These are phyloP conservation scores for Lucifuga dentata DNA, from an alignment of 2,113 vertebrate genomes.

Conservation along the genomic window DNA sequence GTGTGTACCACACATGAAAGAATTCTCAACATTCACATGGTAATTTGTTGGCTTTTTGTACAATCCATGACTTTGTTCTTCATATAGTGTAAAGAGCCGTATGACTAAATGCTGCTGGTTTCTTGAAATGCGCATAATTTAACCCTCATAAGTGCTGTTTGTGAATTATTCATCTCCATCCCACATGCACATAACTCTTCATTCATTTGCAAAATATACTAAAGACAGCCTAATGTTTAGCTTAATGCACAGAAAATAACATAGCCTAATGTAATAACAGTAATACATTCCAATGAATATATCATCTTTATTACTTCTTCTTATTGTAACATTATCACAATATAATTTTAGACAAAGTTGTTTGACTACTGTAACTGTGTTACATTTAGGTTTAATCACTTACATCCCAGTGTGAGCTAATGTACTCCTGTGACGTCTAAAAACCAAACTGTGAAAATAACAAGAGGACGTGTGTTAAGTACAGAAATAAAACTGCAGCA, in stretches of 20 bases:
- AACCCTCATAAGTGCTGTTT: conserved; percentile 58
- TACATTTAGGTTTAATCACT: conserved; percentile 3
- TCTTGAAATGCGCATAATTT: conserved; percentile 75
- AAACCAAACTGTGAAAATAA: neutral
- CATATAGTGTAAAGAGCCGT: conserved; percentile 44
- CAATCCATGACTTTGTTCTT: conserved; percentile 71
- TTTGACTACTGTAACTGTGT: neutral
- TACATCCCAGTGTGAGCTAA: neutral
- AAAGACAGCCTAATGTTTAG: conserved; percentile 50
- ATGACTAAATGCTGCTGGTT: conserved; percentile 53
- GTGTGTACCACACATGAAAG: conserved; percentile 49
- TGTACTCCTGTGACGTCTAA: neutral
- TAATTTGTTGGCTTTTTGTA: conserved; percentile 65
- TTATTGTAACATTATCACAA: neutral
- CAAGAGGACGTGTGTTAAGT: neutral
- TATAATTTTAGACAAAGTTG: neutral
- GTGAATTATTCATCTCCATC: conserved; percentile 79
- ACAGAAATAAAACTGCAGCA: neutral
- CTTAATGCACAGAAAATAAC: conserved; percentile 36
- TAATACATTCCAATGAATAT: neutral
- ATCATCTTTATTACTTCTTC: neutral
- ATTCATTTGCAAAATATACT: conserved; percentile 55
- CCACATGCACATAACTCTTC: conserved; percentile 75
- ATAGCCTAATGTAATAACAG: conserved; percentile 5
- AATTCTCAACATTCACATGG: conserved; percentile 66